phyloP scores from a whole-genome alignment of 2,797 vertebrate genomes.

The Hyperoplus lanceolatus region DNA sequence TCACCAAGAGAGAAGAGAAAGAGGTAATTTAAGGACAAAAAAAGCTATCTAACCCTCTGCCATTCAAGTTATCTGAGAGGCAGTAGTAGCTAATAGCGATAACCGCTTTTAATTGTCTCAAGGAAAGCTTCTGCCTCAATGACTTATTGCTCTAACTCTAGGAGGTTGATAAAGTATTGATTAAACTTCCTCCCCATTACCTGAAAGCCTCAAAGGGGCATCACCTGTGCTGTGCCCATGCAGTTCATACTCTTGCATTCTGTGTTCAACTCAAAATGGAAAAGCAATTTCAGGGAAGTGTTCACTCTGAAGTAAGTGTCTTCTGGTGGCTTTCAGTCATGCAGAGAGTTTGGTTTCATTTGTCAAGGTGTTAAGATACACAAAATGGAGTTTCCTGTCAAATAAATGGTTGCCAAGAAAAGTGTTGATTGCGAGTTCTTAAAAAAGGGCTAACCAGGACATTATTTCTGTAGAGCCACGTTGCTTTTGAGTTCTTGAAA shows the following conservation, averaged over 20 bases:
- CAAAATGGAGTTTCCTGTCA: neutral
- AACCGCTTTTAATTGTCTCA: conserved; percentile 59
- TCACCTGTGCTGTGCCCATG: conserved; percentile 10
- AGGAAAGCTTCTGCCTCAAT: conserved; percentile 26
- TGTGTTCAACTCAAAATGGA: conserved; percentile 40
- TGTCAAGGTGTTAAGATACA: conserved; percentile 5
- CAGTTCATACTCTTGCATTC: conserved; percentile 20
- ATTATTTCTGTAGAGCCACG: neutral
- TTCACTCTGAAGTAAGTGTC: neutral
- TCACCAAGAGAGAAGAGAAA: conserved; percentile 40
- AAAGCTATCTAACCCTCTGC: conserved; percentile 53
- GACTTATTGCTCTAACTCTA: conserved; percentile 18
- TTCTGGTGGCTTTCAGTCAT: neutral
- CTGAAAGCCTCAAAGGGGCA: conserved; percentile 25
- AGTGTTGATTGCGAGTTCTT: neutral
- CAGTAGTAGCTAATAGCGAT: conserved; percentile 46
- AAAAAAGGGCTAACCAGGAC: conserved; percentile 1
- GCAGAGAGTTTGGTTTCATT: conserved; percentile 11
- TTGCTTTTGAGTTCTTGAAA: neutral
- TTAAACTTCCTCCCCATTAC: conserved; percentile 60
- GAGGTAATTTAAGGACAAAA: conserved; percentile 60
- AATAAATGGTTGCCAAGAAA: conserved; percentile 17
- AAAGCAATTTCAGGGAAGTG: conserved; percentile 33
- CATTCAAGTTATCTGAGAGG: conserved; percentile 50
- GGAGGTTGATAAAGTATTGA: conserved; percentile 71